A percentile compares a stretch with the other conserved stretches of the same genome.
Conservation (phyloP, 2,797 vertebrate genomes). For the Chanos chanos region DNA sequence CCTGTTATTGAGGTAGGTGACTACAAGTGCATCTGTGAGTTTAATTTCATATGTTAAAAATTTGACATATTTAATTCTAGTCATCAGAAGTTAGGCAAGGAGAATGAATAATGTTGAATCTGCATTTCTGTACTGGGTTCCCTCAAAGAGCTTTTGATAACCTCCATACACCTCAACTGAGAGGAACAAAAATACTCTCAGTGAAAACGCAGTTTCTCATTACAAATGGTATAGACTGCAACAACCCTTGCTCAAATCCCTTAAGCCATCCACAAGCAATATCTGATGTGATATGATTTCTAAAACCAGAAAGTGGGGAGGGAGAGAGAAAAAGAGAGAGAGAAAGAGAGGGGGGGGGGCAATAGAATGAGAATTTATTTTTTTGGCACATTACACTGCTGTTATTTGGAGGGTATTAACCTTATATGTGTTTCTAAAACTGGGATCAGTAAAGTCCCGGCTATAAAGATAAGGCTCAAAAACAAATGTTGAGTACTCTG, state of each 20-base stretch:
- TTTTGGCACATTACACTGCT: background rate
- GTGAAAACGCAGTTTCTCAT: conserved; percentile 5
- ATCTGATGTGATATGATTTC: background rate
- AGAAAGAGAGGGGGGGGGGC: background rate
- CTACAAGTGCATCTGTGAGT: too few species aligned
- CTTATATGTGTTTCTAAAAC: background rate
- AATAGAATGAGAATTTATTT: conserved; percentile 9
- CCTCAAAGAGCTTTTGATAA: too few species aligned
- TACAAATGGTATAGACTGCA: background rate
- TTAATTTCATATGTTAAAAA: too few species aligned
- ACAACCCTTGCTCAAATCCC: conserved; percentile 2
- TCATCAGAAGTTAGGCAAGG: too few species aligned
- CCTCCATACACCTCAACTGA: too few species aligned
- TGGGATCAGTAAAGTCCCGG: background rate
- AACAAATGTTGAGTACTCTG: background rate
- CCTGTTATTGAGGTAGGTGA: too few species aligned
- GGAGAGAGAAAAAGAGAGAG: conserved; percentile 11
- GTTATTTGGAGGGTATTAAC: conserved; percentile 4
- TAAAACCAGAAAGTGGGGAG: background rate
- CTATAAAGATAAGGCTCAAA: background rate
- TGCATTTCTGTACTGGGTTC: too few species aligned
- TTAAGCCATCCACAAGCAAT: conserved; percentile 5
- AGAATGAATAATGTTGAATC: too few species aligned
- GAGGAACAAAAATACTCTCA: background rate
- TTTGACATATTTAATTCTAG: too few species aligned